phyloP scores from a whole-genome alignment of 2,113 vertebrate genomes.

The Eurystomus gularis region DNA sequence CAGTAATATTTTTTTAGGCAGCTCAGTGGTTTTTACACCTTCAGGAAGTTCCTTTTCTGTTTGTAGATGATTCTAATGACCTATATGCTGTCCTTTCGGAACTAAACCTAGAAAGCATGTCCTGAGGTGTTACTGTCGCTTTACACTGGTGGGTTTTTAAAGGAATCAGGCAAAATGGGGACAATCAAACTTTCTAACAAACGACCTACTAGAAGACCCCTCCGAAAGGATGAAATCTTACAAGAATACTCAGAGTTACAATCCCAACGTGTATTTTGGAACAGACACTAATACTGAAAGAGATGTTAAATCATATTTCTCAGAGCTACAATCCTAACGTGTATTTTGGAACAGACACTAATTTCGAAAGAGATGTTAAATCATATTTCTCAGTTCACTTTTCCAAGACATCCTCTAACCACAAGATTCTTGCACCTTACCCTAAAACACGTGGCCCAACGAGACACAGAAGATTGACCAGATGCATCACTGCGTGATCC shows the following conservation, averaged over 20 bases:
- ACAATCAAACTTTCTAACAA: not conserved
- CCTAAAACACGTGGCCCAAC: not conserved
- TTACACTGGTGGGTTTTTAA: not conserved
- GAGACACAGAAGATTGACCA: not conserved
- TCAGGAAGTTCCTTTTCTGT: not conserved
- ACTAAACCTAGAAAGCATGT: not conserved
- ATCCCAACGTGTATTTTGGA: not conserved
- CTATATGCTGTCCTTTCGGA: not conserved
- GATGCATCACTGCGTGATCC: not conserved
- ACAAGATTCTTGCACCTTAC: not conserved
- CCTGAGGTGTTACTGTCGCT: not conserved
- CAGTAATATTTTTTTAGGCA: not conserved
- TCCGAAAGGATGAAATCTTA: not conserved
- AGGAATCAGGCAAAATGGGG: not conserved
- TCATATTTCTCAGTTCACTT: not conserved
- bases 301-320: not conserved
- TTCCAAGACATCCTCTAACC: not conserved
- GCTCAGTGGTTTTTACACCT: not conserved
- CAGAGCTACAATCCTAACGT: not conserved
- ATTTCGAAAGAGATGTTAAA: not conserved
- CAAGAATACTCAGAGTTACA: not conserved
- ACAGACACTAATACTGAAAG: not conserved
- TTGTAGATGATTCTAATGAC: not conserved
- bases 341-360: not conserved
- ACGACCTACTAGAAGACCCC: not conserved